Conservation (phyloP, 2,888 invertebrate species). For the Phania funesta region DNA sequence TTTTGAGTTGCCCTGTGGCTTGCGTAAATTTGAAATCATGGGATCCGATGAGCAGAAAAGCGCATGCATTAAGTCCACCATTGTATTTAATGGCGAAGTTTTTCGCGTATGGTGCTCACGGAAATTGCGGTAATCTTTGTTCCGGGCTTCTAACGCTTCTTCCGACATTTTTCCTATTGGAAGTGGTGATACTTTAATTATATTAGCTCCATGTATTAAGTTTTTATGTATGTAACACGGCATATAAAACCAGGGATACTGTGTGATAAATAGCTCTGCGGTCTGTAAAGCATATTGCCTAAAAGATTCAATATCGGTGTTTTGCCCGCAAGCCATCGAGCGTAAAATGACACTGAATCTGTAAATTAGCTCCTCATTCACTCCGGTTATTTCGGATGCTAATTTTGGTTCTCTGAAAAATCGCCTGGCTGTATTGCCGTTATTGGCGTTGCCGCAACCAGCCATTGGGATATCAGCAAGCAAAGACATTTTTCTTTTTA, state of each 20-base stretch:
- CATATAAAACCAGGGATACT: slow-evolving; percentile 61
- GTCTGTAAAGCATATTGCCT: too few relatives aligned
- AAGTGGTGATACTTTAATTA: neutral
- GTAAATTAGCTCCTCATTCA: too few relatives aligned
- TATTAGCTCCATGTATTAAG: too few relatives aligned
- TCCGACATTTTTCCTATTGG: neutral
- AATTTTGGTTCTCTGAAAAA: too few relatives aligned
- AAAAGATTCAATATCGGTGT: too few relatives aligned
- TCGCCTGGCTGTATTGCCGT: too few relatives aligned
- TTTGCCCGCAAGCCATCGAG: too few relatives aligned
- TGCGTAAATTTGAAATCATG: slow-evolving; percentile 9
- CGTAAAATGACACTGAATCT: too few relatives aligned
- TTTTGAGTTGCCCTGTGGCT: neutral
- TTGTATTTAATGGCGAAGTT: neutral
- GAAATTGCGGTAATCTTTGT: slow-evolving; percentile 43
- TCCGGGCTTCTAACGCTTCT: slow-evolving; percentile 23
- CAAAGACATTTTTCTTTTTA: too few relatives aligned
- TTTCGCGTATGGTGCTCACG: slow-evolving; percentile 33
- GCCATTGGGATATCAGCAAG: too few relatives aligned
- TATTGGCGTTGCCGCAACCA: too few relatives aligned
- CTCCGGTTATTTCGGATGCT: too few relatives aligned
- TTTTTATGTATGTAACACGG: slow-evolving; percentile 31
- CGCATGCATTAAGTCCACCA: slow-evolving; percentile 1
- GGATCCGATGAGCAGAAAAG: slow-evolving; percentile 3
- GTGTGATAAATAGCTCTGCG: slow-evolving; percentile 39